Evolutionary conservation across 2,888 invertebrate genomes (phyloP).

Genomic region (Brenthis daphne): DNA sequence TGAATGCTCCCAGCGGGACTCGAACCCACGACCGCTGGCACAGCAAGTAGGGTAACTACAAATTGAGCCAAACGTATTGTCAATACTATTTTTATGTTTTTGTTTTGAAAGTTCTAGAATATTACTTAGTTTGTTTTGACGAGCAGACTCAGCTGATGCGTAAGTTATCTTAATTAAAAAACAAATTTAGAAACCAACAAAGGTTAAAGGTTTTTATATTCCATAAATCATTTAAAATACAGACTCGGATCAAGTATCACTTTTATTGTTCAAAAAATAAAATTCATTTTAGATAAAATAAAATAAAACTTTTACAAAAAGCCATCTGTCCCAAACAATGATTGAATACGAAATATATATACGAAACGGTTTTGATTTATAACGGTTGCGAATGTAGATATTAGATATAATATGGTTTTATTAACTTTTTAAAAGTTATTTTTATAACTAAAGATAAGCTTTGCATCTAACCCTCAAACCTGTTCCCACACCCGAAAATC

Average conservation of each 20-base stretch:
- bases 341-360: conserved; percentile 41
- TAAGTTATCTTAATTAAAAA: not conserved
- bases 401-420: not conserved
- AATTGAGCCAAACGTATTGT: too few species aligned
- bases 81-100: too few species aligned
- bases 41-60: too few species aligned
- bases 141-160: not conserved
- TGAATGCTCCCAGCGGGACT: too few species aligned
- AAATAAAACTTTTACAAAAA: conserved; percentile 34
- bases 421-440: conserved; percentile 5
- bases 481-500: too few species aligned
- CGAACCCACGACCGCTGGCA: too few species aligned
- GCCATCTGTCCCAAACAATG: conserved; percentile 47
- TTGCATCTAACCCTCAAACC: too few species aligned
- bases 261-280: conserved; percentile 14
- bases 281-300: conserved; percentile 36
- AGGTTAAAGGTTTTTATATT: not conserved
- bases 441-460: too few species aligned
- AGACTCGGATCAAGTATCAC: conserved; percentile 13
- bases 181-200: not conserved
- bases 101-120: not conserved
- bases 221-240: not conserved
- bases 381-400: conserved; percentile 40
- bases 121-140: conserved; percentile 1
- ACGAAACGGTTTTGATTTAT: conserved; percentile 45